Base-by-base conservation (phyloP, 2,113 vertebrate genomes). In the Electrona antarctica region DNA sequence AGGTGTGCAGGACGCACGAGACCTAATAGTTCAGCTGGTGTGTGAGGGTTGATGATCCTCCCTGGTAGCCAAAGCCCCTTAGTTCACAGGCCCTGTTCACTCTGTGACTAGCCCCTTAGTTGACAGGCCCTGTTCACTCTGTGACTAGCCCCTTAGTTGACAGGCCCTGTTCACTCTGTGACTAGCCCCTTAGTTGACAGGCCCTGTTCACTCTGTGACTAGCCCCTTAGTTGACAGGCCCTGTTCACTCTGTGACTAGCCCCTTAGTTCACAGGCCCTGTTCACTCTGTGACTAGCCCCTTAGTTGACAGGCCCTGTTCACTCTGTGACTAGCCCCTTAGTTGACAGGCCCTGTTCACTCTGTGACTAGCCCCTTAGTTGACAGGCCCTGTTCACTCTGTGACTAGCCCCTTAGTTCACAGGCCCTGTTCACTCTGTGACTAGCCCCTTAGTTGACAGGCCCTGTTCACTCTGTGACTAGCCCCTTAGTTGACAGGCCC, bases 11-110 rank as follows among this genome's bases (percentile, higher is more conserved):
- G 97, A 98, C 50, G 94, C 96, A 28, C 90, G 88, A 47, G 95
- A 97, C 60, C 88, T 98, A 73, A 97, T 98, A 78, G 66, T 91
- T 3, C 94, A 97, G 76, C 89, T 98, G 90, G 90, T 95, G 78
- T 78, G 86, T 66, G 93, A 91, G 9, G 0, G 61, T 15, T 88
- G 69, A 85, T 91, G 55, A 82, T 67, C 33, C 1, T 10, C 14
- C 6, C 5, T n/a, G 3, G 4, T 11, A 3, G 6, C 11, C 57
- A n/a, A 7, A 50, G 48, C 49, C 8, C 0, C 45, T 4, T 0
- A 0, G n/a, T 8, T 60, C 7, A 21, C 21, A 45, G 51, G 3
- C 48, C 8, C 3, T 2, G 0, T 3, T 13, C 7, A 4, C 1
- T 3, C 0, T 1, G 29, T 21, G 48, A 50, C 59, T 14, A 8